Evolutionary conservation across 1,140 invertebrate species (phyloP).

Genomic region (Cherax destructor): DNA sequence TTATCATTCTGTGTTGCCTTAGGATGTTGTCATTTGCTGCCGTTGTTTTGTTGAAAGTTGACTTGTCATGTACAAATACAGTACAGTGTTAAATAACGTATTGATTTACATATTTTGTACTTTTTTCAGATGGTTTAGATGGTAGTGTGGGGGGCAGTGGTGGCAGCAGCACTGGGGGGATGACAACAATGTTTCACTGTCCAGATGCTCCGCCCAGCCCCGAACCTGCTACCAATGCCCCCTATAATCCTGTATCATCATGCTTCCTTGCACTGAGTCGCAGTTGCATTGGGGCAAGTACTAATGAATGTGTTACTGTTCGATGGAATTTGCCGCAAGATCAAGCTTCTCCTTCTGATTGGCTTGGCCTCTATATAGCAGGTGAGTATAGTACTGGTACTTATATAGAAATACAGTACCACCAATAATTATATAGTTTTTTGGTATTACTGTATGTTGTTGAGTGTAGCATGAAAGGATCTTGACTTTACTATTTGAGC

Average conservation of each 20-base stretch:
- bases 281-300: conserved; percentile 35
- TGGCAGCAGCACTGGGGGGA: conserved; percentile 36
- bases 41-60: too few relatives aligned
- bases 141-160: conserved; percentile 46
- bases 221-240: conserved; percentile 46
- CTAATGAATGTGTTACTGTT: conserved; percentile 41
- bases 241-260: conserved; percentile 10
- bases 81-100: too few relatives aligned
- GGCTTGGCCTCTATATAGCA: conserved; percentile 54
- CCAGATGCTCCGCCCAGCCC: conserved; percentile 27
- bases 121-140: conserved; percentile 53
- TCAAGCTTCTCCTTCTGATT: conserved; percentile 35
- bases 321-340: conserved; percentile 33
- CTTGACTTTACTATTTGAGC: too few relatives aligned
- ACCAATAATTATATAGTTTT: not conserved
- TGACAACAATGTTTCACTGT: conserved; percentile 44
- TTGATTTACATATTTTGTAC: conserved; percentile 9
- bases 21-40: too few relatives aligned
- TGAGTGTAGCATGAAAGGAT: too few relatives aligned
- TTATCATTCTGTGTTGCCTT: too few relatives aligned
- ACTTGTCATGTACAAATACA: too few relatives aligned
- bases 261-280: conserved; percentile 47
- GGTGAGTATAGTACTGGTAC: conserved; percentile 19
- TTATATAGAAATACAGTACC: not conserved
- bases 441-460: not conserved